A percentile compares a stretch with the other conserved stretches of the same genome.
Evolutionary conservation across 2,113 vertebrate species (phyloP).

Genomic region (Poeciliopsis occidentalis): DNA sequence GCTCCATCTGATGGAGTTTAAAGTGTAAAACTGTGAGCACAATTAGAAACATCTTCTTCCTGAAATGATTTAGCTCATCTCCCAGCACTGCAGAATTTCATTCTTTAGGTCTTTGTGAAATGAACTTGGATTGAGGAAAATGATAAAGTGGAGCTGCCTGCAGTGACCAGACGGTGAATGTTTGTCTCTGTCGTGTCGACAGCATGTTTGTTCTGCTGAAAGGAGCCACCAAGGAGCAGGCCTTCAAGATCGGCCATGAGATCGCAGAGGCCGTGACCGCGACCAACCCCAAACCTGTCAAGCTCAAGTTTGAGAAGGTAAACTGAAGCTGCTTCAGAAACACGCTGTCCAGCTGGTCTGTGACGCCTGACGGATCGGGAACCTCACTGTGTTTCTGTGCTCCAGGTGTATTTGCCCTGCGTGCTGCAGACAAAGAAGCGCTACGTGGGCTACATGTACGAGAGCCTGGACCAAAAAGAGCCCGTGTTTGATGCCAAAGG

Average conservation of each 20-base stretch:
- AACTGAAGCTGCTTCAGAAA: not conserved
- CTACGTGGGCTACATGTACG: constrained; percentile 99
- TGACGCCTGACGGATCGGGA: not conserved
- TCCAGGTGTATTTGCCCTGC: constrained; percentile 95
- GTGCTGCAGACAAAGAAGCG: constrained; percentile 98
- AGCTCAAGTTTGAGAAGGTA: constrained; percentile 99
- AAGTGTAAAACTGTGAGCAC: no score
- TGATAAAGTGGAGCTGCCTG: not conserved
- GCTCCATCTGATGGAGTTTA: no score
- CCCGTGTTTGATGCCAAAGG: constrained; percentile 97
- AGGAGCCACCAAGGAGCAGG: constrained; percentile 97
- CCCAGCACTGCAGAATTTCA: no score
- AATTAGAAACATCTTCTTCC: no score
- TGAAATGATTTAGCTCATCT: no score
- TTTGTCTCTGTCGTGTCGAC: constrained; percentile 3
- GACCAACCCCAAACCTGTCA: constrained; percentile 95
- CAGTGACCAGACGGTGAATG: not conserved
- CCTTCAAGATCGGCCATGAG: constrained; percentile 96
- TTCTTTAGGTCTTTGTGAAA: no score
- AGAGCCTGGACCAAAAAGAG: constrained; percentile 93
- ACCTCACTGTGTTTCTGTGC: not conserved
- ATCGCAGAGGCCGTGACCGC: constrained; percentile 98
- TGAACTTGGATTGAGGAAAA: no score
- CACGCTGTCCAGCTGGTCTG: not conserved
- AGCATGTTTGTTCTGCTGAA: constrained; percentile 98